Evolutionary conservation across 2,888 invertebrate species (phyloP), one percentile per base, ranked within the genome.

Genomic region (Apodemia duryi): DNA sequence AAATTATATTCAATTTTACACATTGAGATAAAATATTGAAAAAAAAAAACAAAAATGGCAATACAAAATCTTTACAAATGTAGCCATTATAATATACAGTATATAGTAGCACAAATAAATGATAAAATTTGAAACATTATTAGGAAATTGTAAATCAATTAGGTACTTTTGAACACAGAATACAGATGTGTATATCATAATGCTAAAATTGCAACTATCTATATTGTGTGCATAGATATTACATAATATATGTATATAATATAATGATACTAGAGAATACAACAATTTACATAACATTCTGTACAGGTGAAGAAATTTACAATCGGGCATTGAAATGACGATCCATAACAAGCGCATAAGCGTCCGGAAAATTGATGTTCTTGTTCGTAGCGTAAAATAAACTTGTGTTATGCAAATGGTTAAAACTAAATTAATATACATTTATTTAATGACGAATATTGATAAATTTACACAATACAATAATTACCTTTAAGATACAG

Each of bases 141-240:
- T 32, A 57, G 9, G 57, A 57, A 21, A 57, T 57, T 57, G 57
- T 57, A 57, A 57, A 57, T 57, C 32, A 57, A 57, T 32, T 57
- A 57, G 57, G 57, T 60, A 60, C 57, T n/a, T 60, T 60, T 60
- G 57, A 60, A 60, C 57, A 60, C 57, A 60, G 57, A 60, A 60
- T 60, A 60, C 35, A 60, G 57, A 60, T 35, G 57, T 60, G 32
- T 60, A 60, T 6, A 57, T 57, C 10, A 57, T 57, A 57, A 57
- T 28, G n/a, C 13, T 57, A 57, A 57, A 57, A 57, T 54, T 54
- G 54, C 54, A 54, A 54, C 54, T 54, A 54, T 54, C 54, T 54
- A 54, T 54, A 54, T 57, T 57, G 32, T 57, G 57, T 57, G 57
- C 57, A 57, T 57, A 57, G 57, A 57, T 32, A 57, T 57, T 57